A percentile compares a stretch with the other conserved stretches of the same genome.
Conservation (phyloP, 1,140 invertebrate genomes). For the Eufriesea mexicana region DNA sequence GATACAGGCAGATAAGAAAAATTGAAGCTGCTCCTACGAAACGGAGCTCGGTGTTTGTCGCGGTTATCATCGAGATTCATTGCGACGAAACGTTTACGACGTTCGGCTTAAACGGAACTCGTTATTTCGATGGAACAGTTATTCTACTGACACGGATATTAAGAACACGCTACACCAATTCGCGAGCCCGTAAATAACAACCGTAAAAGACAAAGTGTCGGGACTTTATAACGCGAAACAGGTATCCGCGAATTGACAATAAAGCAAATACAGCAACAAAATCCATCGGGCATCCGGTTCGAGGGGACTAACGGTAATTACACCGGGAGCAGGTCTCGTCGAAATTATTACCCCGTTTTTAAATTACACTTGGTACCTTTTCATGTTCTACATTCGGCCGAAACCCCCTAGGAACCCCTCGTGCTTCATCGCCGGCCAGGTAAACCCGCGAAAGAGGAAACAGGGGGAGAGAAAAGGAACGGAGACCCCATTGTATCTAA, state of each 20-base stretch:
- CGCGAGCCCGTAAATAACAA: neutral
- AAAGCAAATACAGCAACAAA: neutral
- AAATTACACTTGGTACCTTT: neutral
- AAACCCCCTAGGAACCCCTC: neutral
- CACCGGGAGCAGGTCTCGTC: neutral
- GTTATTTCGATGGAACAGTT: neutral
- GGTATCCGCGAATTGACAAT: neutral
- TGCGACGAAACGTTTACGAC: no score
- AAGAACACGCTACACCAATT: neutral
- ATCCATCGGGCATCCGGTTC: neutral
- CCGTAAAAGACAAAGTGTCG: neutral
- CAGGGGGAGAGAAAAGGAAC: neutral
- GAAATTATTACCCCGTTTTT: neutral
- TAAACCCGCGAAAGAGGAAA: neutral
- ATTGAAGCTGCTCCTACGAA: neutral
- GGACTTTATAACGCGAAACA: neutral
- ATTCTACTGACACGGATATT: neutral
- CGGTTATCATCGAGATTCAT: neutral
- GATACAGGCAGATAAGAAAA: neutral
- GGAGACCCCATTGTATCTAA: neutral
- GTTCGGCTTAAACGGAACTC: neutral
- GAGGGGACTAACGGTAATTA: constrained; percentile 25
- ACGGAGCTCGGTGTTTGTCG: neutral
- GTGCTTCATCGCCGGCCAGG: neutral
- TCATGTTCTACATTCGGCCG: neutral